Evolutionary conservation across 2,113 vertebrate genomes (phyloP), one percentile per base, ranked within the genome.

Genomic region (Chaetorhynchus papuensis): DNA sequence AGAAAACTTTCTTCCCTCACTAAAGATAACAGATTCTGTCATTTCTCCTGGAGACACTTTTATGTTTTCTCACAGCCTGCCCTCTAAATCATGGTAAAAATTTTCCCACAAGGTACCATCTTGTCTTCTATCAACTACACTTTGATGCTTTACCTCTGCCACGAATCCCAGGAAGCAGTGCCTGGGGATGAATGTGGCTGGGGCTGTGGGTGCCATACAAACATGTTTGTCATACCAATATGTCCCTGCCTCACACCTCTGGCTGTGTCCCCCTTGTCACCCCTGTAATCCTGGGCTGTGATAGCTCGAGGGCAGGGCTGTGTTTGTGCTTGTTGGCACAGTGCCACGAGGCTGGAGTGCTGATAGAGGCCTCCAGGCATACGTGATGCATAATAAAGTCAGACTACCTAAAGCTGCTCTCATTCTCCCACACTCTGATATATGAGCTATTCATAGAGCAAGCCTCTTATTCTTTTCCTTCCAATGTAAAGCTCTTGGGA

Each of bases 1-100:
- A 76, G 61, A 93, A 87, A 93, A 95, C 53, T 85, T 85, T 56
- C 57, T 95, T 89, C 47, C 66, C 59, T 87, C 61, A n/a, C 61
- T 84, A 80, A 72, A 79, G 77, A 64, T 23, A 95, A 91, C 65
- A 91, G 70, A 87, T 84, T 90, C 91, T 83, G 78, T 83, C 83
- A 71, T 87, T 84, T 87, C 89, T 95, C 74, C 69, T 79, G 53
- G 70, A 94, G 89, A 85, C 42, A 45, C 65, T 91, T 95, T 60
- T 37, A 94, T 64, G 64, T 61, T 45, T 87, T 76, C 91, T 91
- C 57, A 53, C 52, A 82, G 86, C 35, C 87, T 92, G 56, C 28
- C 49, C 37, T 87, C 56, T 96, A 94, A 96, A 95, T 91, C 81
- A 79, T 3, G 31, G 65, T 52, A 75, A 93, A 94, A 93, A 87